These are phyloP conservation scores for Fratercula arctica DNA, from an alignment of 2,797 vertebrate species.

Conservation along the genomic window DNA sequence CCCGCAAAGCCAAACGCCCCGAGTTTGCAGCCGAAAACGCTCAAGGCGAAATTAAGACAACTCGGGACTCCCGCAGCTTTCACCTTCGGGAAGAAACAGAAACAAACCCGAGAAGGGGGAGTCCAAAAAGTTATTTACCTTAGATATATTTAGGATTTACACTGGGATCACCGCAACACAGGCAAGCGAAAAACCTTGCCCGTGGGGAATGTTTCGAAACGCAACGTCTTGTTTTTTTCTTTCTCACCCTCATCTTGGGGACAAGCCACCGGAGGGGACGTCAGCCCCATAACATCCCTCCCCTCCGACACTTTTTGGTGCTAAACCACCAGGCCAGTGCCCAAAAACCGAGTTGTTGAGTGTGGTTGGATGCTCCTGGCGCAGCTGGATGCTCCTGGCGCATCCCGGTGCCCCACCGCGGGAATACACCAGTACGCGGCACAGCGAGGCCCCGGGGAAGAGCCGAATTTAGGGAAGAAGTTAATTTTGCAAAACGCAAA, in stretches of 20 bases:
- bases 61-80: background rate
- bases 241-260: background rate
- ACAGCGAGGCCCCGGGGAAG: background rate
- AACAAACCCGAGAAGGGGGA: background rate
- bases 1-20: background rate
- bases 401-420: fast-evolving
- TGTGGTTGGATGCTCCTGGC: background rate
- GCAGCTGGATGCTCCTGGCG: background rate
- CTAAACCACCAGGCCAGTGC: background rate
- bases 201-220: background rate
- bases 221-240: fast-evolving
- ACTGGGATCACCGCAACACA: background rate
- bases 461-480: background rate
- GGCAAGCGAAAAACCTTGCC: background rate
- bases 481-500: background rate
- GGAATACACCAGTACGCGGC: fast-evolving
- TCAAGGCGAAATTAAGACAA: conserved; percentile 8
- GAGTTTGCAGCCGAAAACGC: background rate
- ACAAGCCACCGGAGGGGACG: background rate
- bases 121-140: background rate
- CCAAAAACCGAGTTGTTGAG: background rate
- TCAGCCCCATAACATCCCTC: background rate
- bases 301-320: background rate
- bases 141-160: background rate
- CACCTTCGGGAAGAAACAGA: background rate